These are phyloP conservation scores for Augiades crinisus DNA, from an alignment of 2,888 invertebrate species.

Conservation along the genomic window DNA sequence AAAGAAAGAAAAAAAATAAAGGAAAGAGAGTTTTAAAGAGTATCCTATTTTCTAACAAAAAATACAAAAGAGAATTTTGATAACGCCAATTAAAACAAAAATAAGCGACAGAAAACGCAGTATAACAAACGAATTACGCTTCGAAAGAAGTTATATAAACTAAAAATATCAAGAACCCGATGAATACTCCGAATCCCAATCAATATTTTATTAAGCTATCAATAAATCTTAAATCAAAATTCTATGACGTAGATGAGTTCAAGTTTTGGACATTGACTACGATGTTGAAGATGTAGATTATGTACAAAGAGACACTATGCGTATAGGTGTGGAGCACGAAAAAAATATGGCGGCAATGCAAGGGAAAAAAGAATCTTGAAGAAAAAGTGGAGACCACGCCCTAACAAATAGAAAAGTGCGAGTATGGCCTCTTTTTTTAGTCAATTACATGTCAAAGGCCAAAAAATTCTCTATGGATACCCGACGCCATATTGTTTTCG, in stretches of 20 bases:
- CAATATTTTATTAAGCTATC: slow-evolving; percentile 30
- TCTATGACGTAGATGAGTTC: slow-evolving; percentile 38
- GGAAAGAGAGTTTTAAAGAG: too few relatives aligned
- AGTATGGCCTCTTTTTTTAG: too few relatives aligned
- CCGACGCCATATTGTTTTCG: slow-evolving; percentile 18
- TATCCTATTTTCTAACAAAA: slow-evolving; percentile 28
- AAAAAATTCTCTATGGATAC: slow-evolving; percentile 13
- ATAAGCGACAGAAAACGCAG: slow-evolving; percentile 48
- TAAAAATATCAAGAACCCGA: slow-evolving; percentile 37
- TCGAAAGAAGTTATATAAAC: slow-evolving; percentile 35
- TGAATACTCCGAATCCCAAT: slow-evolving; percentile 37
- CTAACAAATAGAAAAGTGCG: too few relatives aligned
- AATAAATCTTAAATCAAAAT: slow-evolving; percentile 32
- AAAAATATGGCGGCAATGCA: slow-evolving; percentile 11
- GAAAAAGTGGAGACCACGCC: too few relatives aligned
- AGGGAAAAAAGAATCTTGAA: background rate
- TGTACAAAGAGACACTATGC: slow-evolving; percentile 26
- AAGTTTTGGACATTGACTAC: slow-evolving; percentile 56
- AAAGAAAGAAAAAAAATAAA: too few relatives aligned
- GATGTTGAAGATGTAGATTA: slow-evolving; percentile 41
- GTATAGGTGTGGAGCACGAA: slow-evolving; percentile 15
- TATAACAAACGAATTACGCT: slow-evolving; percentile 48
- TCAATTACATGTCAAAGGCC: slow-evolving; percentile 3
- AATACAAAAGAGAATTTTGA: slow-evolving; percentile 38
- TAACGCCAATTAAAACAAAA: slow-evolving; percentile 42